Evolutionary conservation across 2,113 vertebrate genomes (phyloP).

Genomic region (Axis porcinus): DNA sequence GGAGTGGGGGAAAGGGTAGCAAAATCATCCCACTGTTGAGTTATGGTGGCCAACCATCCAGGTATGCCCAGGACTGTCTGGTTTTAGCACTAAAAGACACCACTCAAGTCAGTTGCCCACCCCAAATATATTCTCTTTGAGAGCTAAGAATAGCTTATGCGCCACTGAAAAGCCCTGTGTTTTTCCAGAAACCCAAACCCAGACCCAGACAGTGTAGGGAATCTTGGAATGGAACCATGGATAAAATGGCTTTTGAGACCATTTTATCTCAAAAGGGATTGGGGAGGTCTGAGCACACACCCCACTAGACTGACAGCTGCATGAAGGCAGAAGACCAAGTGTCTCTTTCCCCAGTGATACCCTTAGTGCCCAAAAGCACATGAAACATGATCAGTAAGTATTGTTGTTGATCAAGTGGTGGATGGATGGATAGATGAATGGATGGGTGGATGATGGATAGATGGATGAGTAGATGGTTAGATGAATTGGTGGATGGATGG

Average conservation of each 20-base stretch:
- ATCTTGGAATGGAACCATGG: neutral
- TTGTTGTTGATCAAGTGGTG: neutral
- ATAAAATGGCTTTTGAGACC: neutral
- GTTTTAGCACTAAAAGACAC: neutral
- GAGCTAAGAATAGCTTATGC: neutral
- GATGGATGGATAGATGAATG: neutral
- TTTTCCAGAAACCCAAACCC: neutral
- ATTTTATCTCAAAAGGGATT: neutral
- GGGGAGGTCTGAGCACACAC: neutral
- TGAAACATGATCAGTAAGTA: neutral
- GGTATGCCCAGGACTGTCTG: neutral
- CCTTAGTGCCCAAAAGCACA: neutral
- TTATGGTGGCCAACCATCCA: neutral
- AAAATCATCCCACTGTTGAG: neutral
- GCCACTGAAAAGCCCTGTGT: neutral
- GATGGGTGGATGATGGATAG: neutral
- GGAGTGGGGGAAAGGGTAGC: neutral
- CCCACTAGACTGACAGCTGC: neutral
- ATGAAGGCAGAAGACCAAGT: neutral
- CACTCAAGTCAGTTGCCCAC: neutral
- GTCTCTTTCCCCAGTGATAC: neutral
- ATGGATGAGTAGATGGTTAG: neutral
- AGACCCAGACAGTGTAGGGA: neutral
- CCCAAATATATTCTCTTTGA: neutral
- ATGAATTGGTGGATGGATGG: neutral